These are phyloP conservation scores for Fulica atra DNA, from an alignment of 2,113 vertebrate species.

Conservation along the genomic window DNA sequence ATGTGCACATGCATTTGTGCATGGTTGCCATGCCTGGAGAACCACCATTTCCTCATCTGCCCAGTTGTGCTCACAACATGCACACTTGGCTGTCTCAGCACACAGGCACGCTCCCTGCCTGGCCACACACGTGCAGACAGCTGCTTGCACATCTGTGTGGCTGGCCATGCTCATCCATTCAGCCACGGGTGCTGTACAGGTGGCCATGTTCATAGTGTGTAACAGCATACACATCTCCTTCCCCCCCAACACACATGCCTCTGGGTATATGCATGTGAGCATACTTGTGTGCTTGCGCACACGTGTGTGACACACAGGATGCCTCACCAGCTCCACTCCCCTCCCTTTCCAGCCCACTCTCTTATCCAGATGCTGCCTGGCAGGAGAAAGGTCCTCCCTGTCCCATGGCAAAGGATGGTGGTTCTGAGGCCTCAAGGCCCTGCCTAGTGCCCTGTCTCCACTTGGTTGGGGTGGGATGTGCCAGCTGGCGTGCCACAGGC, in stretches of 20 bases:
- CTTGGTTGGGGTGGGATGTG: background rate
- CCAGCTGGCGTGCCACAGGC: background rate
- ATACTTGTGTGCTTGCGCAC: background rate
- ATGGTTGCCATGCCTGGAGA: background rate
- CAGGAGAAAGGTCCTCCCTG: background rate
- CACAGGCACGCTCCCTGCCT: background rate
- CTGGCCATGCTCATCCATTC: background rate
- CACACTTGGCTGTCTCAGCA: fast-evolving
- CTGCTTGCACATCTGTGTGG: fast-evolving
- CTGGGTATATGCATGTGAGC: background rate
- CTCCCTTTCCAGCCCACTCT: fast-evolving
- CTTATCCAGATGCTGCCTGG: background rate
- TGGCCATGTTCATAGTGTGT: fast-evolving
- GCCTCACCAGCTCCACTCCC: background rate
- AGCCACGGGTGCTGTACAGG: background rate
- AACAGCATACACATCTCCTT: fast-evolving
- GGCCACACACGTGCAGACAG: background rate
- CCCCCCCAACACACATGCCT: background rate
- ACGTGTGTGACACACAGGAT: fast-evolving
- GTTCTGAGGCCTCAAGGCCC: fast-evolving
- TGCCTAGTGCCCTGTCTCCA: background rate
- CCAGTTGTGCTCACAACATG: background rate
- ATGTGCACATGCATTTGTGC: background rate
- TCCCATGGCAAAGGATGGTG: background rate
- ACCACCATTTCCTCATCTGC: background rate